phyloP scores from a whole-genome alignment of 2,797 vertebrate species.

The Setipinna tenuifilis region DNA sequence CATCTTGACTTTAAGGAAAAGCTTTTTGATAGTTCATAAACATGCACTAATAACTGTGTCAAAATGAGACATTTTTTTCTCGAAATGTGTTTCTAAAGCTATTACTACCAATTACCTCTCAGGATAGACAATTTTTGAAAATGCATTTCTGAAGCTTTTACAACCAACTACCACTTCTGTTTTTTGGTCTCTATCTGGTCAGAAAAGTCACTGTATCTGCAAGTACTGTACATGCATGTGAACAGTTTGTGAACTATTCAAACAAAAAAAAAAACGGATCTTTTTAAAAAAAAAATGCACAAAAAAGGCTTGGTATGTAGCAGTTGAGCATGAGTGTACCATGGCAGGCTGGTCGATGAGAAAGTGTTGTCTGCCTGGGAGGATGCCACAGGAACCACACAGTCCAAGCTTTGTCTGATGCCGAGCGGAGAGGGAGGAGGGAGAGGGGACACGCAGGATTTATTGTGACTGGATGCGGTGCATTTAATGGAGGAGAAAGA shows the following conservation, averaged over 20 bases:
- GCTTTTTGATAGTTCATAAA: not conserved
- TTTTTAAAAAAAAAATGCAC: not conserved
- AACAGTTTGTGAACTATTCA: not conserved
- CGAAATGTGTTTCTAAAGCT: not conserved
- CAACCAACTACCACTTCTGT: too few relatives aligned
- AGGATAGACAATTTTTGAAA: too few relatives aligned
- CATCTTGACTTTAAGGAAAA: not conserved
- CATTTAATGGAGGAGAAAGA: slow-evolving; percentile 18
- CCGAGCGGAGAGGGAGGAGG: not conserved
- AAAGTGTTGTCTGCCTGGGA: not conserved
- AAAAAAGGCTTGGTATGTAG: too few relatives aligned
- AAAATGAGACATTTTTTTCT: not conserved
- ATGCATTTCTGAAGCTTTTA: too few relatives aligned
- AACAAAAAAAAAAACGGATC: too few relatives aligned
- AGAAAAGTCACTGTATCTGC: not conserved
- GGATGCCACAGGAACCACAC: not conserved
- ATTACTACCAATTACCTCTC: not conserved
- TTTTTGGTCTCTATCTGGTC: not conserved
- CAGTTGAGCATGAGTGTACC: not conserved
- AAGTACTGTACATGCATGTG: not conserved
- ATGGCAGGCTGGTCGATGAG: not conserved
- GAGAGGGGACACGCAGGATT: not conserved
- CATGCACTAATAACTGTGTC: not conserved
- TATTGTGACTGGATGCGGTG: slow-evolving; percentile 15
- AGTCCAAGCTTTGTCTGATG: not conserved